These are phyloP conservation scores for Butorides virescens DNA, from an alignment of 2,113 vertebrate genomes.

Conservation along the genomic window DNA sequence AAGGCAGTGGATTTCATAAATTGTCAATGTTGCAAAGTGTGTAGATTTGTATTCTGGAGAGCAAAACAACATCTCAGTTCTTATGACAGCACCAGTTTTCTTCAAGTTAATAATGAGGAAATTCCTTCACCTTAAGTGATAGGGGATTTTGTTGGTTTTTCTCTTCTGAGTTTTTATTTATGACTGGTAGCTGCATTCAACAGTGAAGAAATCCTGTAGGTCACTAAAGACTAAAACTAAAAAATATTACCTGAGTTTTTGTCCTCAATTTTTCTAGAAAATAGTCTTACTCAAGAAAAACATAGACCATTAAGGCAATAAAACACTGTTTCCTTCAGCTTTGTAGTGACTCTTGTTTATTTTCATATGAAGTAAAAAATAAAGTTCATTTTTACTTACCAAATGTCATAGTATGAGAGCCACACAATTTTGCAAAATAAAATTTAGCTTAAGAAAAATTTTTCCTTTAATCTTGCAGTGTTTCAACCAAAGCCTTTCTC, in stretches of 20 bases:
- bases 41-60: background rate
- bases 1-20: background rate
- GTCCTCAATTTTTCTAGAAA: background rate
- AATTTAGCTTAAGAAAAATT: background rate
- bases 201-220: background rate
- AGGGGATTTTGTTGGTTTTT: background rate
- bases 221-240: background rate
- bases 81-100: background rate
- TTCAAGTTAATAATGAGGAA: background rate
- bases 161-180: background rate
- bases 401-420: background rate
- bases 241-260: background rate
- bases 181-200: background rate
- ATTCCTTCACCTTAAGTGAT: background rate
- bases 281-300: background rate
- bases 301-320: background rate
- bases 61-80: background rate
- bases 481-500: background rate
- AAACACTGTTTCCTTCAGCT: background rate
- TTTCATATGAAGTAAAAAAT: background rate
- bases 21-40: background rate
- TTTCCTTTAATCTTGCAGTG: background rate
- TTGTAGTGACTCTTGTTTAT: background rate
- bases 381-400: background rate
- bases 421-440: background rate